Evolutionary conservation across 1,140 invertebrate species (phyloP).

Genomic region (Belonocnema kinseyi): DNA sequence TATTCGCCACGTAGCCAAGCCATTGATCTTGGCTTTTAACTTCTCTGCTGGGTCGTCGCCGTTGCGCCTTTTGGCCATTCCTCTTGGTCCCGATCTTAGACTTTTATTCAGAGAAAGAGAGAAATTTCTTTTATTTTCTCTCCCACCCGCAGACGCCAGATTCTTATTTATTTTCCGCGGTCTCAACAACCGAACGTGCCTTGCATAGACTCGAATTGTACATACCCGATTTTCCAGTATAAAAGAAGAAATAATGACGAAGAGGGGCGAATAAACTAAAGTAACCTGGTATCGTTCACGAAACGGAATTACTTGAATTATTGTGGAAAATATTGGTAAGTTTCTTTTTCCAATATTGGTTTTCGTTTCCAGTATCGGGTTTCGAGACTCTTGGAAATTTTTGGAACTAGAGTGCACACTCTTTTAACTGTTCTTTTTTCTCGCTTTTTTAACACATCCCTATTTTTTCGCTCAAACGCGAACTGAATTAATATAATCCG

Average conservation of each 20-base stretch:
- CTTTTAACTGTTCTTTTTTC: too few relatives aligned
- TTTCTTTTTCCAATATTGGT: too few relatives aligned
- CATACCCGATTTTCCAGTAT: neutral
- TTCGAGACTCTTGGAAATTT: too few relatives aligned
- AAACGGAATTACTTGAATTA: neutral
- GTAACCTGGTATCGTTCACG: neutral
- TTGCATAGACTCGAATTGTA: conserved; percentile 8
- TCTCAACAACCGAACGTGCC: conserved; percentile 19
- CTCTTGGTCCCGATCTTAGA: neutral
- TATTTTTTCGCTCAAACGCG: too few relatives aligned
- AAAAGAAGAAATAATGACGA: neutral
- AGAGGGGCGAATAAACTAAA: conserved; percentile 5
- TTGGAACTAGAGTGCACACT: too few relatives aligned
- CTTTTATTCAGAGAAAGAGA: conserved; percentile 1
- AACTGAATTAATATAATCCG: too few relatives aligned
- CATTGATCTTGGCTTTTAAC: conserved; percentile 24
- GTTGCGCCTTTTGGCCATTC: conserved; percentile 3
- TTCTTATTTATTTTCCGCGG: conserved; percentile 28
- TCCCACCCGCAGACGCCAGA: neutral
- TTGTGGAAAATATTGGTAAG: neutral
- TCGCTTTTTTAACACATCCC: too few relatives aligned
- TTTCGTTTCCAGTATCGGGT: too few relatives aligned
- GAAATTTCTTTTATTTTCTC: conserved; percentile 2
- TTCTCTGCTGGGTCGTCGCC: conserved; percentile 7
- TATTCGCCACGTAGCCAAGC: conserved; percentile 17